phyloP scores from a whole-genome alignment of 30 jellyfish, hydroid and myxozoan genomes.

The Cassiopea xamachana region DNA sequence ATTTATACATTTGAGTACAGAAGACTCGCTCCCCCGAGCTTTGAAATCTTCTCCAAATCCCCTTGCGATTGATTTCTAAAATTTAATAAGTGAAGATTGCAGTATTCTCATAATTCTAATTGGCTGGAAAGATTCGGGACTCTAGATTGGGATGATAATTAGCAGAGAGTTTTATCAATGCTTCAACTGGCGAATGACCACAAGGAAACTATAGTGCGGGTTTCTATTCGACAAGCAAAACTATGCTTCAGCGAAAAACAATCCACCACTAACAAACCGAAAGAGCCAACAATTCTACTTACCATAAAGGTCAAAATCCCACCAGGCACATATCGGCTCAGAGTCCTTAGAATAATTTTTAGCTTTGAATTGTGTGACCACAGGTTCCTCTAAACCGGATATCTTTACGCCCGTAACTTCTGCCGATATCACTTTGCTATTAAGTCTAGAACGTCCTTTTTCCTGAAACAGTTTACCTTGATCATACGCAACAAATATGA shows the following conservation, averaged over 20 bases:
- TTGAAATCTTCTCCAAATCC: too few species aligned
- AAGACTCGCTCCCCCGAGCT: too few species aligned
- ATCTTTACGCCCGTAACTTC: conserved; percentile 43
- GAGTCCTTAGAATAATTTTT: background rate
- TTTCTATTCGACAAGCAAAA: background rate
- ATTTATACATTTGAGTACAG: too few species aligned
- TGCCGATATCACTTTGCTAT: conserved; percentile 65
- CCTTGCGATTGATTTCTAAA: too few species aligned
- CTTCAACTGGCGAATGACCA: too few species aligned
- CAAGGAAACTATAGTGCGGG: too few species aligned
- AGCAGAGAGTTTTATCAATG: too few species aligned
- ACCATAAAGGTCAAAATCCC: conserved; percentile 55
- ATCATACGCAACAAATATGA: conserved; percentile 60
- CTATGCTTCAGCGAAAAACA: background rate
- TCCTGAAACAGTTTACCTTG: conserved; percentile 64
- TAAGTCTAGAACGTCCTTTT: conserved; percentile 26
- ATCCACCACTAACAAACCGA: background rate
- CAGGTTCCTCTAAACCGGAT: conserved; percentile 50
- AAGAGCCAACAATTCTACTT: background rate
- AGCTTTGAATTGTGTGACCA: conserved; percentile 43
- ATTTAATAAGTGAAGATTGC: too few species aligned
- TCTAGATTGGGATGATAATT: too few species aligned
- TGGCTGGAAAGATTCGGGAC: too few species aligned
- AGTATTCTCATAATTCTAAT: too few species aligned
- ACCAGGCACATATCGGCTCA: conserved; percentile 53